These are phyloP conservation scores for Cheirogaleus medius DNA, from an alignment of 2,113 vertebrate species.

Conservation along the genomic window DNA sequence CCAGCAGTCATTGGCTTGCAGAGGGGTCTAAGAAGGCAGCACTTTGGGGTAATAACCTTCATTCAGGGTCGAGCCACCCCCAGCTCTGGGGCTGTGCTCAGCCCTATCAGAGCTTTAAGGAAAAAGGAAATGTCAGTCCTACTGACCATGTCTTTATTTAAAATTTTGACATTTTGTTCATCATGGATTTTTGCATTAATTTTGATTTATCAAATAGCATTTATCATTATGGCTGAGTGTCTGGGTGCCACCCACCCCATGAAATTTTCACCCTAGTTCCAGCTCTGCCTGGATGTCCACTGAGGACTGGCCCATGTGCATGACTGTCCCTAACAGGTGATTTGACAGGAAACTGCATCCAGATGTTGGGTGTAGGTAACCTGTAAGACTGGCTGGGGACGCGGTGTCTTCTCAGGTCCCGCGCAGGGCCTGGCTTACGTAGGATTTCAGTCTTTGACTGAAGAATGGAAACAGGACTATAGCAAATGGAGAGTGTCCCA, in stretches of 20 bases:
- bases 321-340: not conserved
- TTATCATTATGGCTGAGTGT: not conserved
- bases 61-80: not conserved
- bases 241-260: not conserved
- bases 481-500: no score
- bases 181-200: not conserved
- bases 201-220: not conserved
- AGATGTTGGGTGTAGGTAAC: no score
- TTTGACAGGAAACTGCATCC: not conserved
- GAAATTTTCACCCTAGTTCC: not conserved
- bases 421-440: no score
- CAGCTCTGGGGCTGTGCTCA: rapidly evolving
- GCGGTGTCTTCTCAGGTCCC: rapidly evolving
- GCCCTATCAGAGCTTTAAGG: not conserved
- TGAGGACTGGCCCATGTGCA: not conserved
- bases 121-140: not conserved
- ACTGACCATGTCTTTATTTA: not conserved
- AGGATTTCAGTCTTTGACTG: not conserved
- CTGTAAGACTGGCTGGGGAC: not conserved
- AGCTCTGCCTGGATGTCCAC: not conserved
- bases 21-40: not conserved
- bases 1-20: rapidly evolving
- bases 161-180: not conserved
- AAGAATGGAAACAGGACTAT: not conserved
- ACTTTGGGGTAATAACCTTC: not conserved